Percentiles rank a stretch among this genome's conserved stretches.
These are phyloP conservation scores for Apodemia zela DNA, from an alignment of 2,888 invertebrate genomes.

Conservation along the genomic window DNA sequence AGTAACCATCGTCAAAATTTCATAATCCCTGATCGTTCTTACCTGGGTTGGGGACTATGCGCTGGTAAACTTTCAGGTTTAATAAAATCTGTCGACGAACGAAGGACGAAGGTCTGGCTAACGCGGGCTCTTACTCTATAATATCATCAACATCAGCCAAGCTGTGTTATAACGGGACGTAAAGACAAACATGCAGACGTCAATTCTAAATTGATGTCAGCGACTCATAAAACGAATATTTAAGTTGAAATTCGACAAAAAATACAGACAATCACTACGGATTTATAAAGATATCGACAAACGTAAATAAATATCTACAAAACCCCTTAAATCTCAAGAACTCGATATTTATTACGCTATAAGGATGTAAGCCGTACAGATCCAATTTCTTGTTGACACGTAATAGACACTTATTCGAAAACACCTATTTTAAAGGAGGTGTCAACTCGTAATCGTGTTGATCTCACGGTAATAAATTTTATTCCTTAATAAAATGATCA, in stretches of 20 bases:
- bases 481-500: not conserved
- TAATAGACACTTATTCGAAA: conserved; percentile 8
- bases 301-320: conserved; percentile 22
- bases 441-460: not conserved
- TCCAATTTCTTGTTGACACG: conserved; percentile 10
- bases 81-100: no score
- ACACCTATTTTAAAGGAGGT: not conserved
- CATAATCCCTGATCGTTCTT: no score
- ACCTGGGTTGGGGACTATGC: no score
- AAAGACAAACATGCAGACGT: no score
- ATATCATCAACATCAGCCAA: conserved; percentile 9
- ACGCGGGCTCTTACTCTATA: no score
- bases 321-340: conserved; percentile 2
- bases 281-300: conserved; percentile 9
- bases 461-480: not conserved
- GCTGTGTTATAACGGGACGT: conserved; percentile 23
- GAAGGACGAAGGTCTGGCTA: no score
- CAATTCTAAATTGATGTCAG: no score
- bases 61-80: no score
- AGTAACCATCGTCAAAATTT: no score
- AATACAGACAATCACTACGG: no score
- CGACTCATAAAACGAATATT: no score
- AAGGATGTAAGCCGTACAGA: not conserved
- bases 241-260: no score
- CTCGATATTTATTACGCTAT: not conserved